Percentiles rank a stretch among this genome's conserved stretches.
Conservation (phyloP, 1,140 invertebrate species). For the Caenorhabditis briggsae region DNA sequence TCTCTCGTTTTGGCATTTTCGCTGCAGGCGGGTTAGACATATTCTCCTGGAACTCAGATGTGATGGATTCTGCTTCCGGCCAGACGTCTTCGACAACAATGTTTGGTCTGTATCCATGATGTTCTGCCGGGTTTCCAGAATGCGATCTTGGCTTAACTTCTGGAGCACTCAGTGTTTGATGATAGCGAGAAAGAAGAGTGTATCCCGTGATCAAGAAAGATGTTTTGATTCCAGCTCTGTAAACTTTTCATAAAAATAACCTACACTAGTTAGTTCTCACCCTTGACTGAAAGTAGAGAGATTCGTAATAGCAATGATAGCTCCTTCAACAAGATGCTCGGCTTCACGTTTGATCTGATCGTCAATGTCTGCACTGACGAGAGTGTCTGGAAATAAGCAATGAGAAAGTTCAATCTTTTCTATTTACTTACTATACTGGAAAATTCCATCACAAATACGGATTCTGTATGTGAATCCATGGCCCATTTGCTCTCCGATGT, state of each 20-base stretch:
- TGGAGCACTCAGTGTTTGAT: constrained; percentile 1
- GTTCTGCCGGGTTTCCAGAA: constrained; percentile 21
- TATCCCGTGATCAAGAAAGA: constrained; percentile 27
- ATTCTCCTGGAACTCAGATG: neutral
- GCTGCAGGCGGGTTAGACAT: constrained; percentile 33
- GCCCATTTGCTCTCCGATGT: constrained; percentile 1
- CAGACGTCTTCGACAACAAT: constrained; percentile 24
- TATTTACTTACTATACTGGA: constrained; percentile 14
- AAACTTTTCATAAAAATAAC: neutral
- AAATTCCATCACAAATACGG: constrained; percentile 12
- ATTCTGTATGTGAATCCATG: constrained; percentile 29
- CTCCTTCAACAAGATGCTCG: constrained; percentile 31
- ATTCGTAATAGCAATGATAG: constrained; percentile 37
- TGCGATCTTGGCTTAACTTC: constrained; percentile 6
- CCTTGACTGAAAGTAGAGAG: neutral
- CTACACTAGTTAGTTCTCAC: neutral
- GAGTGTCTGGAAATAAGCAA: neutral
- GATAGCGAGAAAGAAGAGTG: constrained; percentile 36
- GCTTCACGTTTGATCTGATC: neutral
- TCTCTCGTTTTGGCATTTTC: constrained; percentile 10
- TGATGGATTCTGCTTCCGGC: neutral
- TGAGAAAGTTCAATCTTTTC: neutral
- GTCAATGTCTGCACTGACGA: constrained; percentile 6
- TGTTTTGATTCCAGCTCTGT: neutral
- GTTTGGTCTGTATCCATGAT: constrained; percentile 28